These are phyloP conservation scores for Timema podura DNA, from an alignment of 2,888 invertebrate genomes.

Conservation along the genomic window DNA sequence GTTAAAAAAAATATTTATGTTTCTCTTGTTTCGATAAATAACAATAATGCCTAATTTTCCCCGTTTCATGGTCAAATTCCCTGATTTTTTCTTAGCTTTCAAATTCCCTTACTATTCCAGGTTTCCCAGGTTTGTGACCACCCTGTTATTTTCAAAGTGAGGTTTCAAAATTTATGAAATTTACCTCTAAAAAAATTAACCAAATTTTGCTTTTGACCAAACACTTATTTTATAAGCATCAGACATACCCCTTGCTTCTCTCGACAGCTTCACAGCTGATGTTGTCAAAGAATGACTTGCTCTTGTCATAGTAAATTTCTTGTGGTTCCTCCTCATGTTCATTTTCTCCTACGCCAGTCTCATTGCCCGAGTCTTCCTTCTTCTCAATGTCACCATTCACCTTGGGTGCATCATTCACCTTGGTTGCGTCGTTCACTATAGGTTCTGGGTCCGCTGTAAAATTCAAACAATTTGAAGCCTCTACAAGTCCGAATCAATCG, in stretches of 20 bases:
- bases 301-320: conserved; percentile 82
- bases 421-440: conserved; percentile 30
- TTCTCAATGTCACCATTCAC: conserved; percentile 67
- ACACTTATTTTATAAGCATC: too few relatives aligned
- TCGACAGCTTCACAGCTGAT: conserved; percentile 98
- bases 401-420: conserved; percentile 56
- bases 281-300: conserved; percentile 97
- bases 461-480: neutral
- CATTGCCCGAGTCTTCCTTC: conserved; percentile 87
- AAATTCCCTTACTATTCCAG: too few relatives aligned
- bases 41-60: too few relatives aligned
- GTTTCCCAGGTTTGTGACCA: too few relatives aligned
- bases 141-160: too few relatives aligned
- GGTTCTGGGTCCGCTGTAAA: conserved; percentile 26
- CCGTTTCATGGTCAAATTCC: too few relatives aligned
- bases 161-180: neutral
- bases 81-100: too few relatives aligned
- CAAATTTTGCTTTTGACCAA: neutral
- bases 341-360: conserved; percentile 79
- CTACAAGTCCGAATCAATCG: too few relatives aligned
- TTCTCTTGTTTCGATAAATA: too few relatives aligned
- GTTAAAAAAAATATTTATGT: too few relatives aligned
- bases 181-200: neutral
- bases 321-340: conserved; percentile 69
- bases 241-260: conserved; percentile 62